Evolutionary conservation across 2,797 vertebrate species (phyloP).

Genomic region (Phoeniculus purpureus): DNA sequence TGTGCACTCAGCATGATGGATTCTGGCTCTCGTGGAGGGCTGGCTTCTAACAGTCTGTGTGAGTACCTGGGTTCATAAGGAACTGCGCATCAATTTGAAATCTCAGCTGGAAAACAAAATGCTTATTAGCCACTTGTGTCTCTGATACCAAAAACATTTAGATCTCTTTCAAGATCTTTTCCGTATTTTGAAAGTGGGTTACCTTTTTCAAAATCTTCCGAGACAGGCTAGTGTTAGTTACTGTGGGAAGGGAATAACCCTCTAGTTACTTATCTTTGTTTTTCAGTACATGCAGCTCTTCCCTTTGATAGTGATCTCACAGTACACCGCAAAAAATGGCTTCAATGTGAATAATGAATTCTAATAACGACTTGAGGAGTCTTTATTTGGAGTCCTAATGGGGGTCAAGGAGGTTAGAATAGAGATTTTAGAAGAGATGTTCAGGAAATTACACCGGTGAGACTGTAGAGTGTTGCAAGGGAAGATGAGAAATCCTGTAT

Average conservation of each 20-base stretch:
- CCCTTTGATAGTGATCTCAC: background rate
- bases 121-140: background rate
- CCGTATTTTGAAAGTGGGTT: background rate
- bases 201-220: background rate
- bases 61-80: background rate
- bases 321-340: background rate
- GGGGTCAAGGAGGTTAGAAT: background rate
- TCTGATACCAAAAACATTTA: background rate
- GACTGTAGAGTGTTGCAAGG: background rate
- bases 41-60: background rate
- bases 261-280: background rate
- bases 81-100: slow-evolving; percentile 8
- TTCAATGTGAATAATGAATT: background rate
- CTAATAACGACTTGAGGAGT: background rate
- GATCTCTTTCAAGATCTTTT: background rate
- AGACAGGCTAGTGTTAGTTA: background rate
- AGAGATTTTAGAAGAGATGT: background rate
- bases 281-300: background rate
- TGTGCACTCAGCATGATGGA: background rate
- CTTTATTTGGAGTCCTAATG: background rate
- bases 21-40: background rate
- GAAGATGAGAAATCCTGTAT: background rate
- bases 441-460: background rate
- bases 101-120: slow-evolving; percentile 9
- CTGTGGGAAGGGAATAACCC: background rate